These are phyloP conservation scores for Phenganax subtilis DNA, from an alignment of 92 coral and sea anemone genomes.

Conservation along the genomic window DNA sequence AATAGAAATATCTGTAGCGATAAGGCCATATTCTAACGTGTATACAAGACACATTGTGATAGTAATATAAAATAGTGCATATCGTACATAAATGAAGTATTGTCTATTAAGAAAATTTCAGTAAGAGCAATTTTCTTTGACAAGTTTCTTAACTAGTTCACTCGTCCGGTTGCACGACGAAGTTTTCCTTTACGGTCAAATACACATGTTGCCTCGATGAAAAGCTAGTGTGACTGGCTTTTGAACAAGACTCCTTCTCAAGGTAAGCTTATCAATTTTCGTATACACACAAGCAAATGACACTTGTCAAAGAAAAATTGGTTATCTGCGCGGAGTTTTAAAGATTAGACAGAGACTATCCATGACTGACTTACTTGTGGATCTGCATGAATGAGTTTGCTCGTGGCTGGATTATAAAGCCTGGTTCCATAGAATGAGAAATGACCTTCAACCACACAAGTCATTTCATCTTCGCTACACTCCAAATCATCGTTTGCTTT, in stretches of 20 bases:
- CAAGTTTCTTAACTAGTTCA: too few species aligned
- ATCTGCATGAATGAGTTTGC: too few species aligned
- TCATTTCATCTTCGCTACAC: conserved; percentile 78
- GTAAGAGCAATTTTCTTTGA: too few species aligned
- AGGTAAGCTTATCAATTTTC: not conserved
- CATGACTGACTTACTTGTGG: conserved; percentile 51
- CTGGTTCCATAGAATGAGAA: conserved; percentile 42
- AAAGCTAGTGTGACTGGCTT: too few species aligned
- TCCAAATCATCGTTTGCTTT: conserved; percentile 51
- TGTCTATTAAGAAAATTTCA: too few species aligned
- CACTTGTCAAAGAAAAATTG: not conserved
- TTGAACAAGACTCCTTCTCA: too few species aligned
- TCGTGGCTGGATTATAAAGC: not conserved
- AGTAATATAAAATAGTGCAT: not conserved
- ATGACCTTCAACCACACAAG: conserved; percentile 74
- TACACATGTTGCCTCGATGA: too few species aligned
- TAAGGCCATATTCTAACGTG: too few species aligned
- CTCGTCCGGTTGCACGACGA: too few species aligned
- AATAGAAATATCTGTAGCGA: not conserved
- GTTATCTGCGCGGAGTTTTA: not conserved
- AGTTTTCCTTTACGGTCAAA: too few species aligned
- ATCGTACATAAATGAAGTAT: not conserved
- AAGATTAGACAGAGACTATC: not conserved
- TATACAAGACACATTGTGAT: not conserved
- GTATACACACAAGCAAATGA: not conserved